Conservation (phyloP, 1,140 invertebrate genomes). For the Drosophila melanogaster region Release_6_plus_ISO1_MT NT_033777.3:28052001-28052500, state of each 20-base stretch:
- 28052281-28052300: slow-evolving; percentile 1
- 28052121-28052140: slow-evolving; percentile 1
- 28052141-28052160: slow-evolving; percentile 4
- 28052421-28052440: slow-evolving; percentile 57
- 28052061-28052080: slow-evolving; percentile 17
- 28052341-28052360: slow-evolving; percentile 45
- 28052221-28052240: slow-evolving; percentile 30
- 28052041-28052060: neutral
- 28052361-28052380: slow-evolving; percentile 45
- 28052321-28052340: slow-evolving; percentile 35
- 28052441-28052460: slow-evolving; percentile 68
- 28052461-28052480: slow-evolving; percentile 67
- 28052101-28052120: slow-evolving; percentile 36
- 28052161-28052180: neutral
- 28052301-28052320: slow-evolving; percentile 36
- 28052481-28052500: slow-evolving; percentile 64
- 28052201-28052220: slow-evolving; percentile 10
- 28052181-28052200: slow-evolving; percentile 12
- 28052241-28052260: slow-evolving; percentile 24
- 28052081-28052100: slow-evolving; percentile 54
- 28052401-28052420: slow-evolving; percentile 17
- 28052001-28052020: neutral
- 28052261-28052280: neutral
- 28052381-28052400: slow-evolving; percentile 28
- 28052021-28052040: slow-evolving; percentile 48